These are phyloP conservation scores for Paramuricea clavata DNA, from an alignment of 92 coral and sea anemone species.

Conservation along the genomic window DNA sequence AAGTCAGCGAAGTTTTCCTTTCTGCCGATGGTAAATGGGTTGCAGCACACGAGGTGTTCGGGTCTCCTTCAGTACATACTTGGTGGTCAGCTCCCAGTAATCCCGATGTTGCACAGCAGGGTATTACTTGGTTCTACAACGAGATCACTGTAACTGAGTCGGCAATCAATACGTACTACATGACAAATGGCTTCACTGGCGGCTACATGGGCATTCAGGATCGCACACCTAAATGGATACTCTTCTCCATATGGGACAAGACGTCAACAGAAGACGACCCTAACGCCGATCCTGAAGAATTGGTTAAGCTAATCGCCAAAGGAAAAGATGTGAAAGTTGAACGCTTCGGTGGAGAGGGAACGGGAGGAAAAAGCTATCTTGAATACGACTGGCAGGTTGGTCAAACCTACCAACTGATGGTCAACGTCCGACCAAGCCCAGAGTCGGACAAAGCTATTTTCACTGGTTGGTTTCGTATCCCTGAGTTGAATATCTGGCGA, in stretches of 20 bases:
- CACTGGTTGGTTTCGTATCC: constrained; percentile 55
- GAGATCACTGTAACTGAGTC: constrained; percentile 15
- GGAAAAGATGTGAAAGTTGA: constrained; percentile 42
- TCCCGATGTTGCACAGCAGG: too few relatives aligned
- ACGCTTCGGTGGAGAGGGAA: constrained; percentile 51
- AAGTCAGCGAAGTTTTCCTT: constrained; percentile 34
- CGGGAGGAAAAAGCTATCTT: constrained; percentile 46
- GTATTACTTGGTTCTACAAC: constrained; percentile 44
- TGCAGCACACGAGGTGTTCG: background rate
- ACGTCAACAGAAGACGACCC: constrained; percentile 42
- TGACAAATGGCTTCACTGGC: constrained; percentile 54
- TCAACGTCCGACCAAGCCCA: constrained; percentile 44
- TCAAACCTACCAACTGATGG: constrained; percentile 44
- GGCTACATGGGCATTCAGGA: constrained; percentile 56
- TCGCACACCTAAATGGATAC: constrained; percentile 47
- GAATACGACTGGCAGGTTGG: constrained; percentile 46
- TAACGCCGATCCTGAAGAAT: constrained; percentile 32
- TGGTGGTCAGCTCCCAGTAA: constrained; percentile 38
- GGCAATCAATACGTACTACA: constrained; percentile 27
- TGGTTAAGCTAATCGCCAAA: constrained; percentile 42
- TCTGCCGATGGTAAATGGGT: background rate
- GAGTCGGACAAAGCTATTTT: constrained; percentile 48
- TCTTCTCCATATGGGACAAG: constrained; percentile 57
- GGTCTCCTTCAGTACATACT: constrained; percentile 39
- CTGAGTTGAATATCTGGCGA: constrained; percentile 50